A percentile compares a stretch with the other conserved stretches of the same genome.
These are phyloP conservation scores for Tribolium madens DNA, from an alignment of 1,140 invertebrate species.

Conservation along the genomic window DNA sequence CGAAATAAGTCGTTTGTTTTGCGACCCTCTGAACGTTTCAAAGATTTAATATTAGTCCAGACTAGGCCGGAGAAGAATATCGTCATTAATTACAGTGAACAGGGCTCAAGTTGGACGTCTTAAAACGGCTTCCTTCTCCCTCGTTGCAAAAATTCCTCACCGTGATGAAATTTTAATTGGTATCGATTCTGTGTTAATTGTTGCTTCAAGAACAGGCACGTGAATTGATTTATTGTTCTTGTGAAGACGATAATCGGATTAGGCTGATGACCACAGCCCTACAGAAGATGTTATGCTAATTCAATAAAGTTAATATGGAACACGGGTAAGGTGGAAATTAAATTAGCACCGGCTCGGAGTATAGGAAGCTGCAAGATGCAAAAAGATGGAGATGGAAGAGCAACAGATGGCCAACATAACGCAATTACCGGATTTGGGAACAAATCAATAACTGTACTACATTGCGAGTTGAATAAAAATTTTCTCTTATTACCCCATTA, in stretches of 20 bases:
- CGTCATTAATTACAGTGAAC: conserved; percentile 6
- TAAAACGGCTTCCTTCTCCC: not conserved
- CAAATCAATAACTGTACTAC: too few relatives aligned
- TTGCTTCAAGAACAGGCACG: conserved; percentile 30
- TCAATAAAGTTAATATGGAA: conserved; percentile 56
- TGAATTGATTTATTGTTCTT: conserved; percentile 47
- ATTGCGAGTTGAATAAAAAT: too few relatives aligned
- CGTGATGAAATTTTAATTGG: conserved; percentile 37
- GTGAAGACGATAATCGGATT: conserved; percentile 39
- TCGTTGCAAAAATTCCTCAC: conserved; percentile 8
- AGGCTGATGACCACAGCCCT: conserved; percentile 50
- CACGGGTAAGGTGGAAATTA: conserved; percentile 56
- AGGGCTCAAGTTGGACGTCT: not conserved
- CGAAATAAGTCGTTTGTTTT: not conserved
- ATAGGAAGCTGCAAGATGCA: not conserved
- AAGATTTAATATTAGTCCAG: conserved; percentile 1
- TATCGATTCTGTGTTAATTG: conserved; percentile 30
- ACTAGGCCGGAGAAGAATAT: not conserved
- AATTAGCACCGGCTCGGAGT: conserved; percentile 45
- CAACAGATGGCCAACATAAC: not conserved
- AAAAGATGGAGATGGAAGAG: not conserved
- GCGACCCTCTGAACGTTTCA: not conserved
- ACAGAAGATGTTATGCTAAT: conserved; percentile 55
- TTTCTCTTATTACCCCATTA: not conserved
- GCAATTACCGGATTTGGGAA: not conserved